Conservation (phyloP, 1,140 invertebrate species). For the Gerris buenoi region DNA sequence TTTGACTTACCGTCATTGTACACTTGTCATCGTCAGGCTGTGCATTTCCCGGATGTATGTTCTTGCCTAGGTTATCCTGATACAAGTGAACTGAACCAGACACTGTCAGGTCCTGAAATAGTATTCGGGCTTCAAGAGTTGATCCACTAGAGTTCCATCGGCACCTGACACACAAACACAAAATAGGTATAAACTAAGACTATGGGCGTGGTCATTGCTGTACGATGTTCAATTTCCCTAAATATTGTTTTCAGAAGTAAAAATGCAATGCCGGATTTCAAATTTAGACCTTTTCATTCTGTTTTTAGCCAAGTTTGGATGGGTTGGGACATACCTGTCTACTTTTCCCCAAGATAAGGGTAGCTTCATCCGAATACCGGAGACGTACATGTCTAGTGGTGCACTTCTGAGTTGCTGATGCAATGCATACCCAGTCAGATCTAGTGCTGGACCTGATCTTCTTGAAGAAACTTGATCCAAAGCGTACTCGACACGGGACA, state of each 20-base stretch:
- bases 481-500: constrained; percentile 4
- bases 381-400: constrained; percentile 48
- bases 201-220: no score
- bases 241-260: no score
- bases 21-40: neutral
- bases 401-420: constrained; percentile 40
- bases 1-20: neutral
- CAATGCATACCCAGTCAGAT: constrained; percentile 43
- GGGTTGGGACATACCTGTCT: no score
- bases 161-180: neutral
- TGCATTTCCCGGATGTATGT: neutral
- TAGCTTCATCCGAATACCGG: constrained; percentile 43
- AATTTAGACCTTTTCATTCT: no score
- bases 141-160: neutral
- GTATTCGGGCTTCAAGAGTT: neutral
- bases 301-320: no score
- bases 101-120: neutral
- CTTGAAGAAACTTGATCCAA: neutral
- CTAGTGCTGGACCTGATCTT: constrained; percentile 24
- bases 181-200: no score
- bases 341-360: constrained; percentile 37
- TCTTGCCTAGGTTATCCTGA: neutral
- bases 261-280: no score
- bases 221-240: no score
- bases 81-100: constrained; percentile 3